Evolutionary conservation across 2,113 vertebrate genomes (phyloP).

Genomic region (Calonectris borealis): DNA sequence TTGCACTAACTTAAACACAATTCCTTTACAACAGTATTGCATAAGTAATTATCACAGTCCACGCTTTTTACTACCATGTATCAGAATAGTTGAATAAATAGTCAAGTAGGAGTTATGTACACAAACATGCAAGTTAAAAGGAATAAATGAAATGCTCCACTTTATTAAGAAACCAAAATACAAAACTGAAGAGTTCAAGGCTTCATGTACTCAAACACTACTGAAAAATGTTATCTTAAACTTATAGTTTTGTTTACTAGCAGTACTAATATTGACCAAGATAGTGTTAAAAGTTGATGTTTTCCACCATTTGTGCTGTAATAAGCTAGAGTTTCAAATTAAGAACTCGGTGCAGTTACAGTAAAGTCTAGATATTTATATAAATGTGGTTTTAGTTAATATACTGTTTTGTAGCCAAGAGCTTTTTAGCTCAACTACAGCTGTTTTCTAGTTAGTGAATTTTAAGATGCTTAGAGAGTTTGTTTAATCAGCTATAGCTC

Average conservation of each 20-base stretch:
- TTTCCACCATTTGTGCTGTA: constrained; percentile 54
- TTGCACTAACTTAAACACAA: fast-evolving
- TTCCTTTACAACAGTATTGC: neutral
- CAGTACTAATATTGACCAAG: constrained; percentile 49
- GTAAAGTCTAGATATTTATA: constrained; percentile 11
- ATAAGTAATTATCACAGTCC: neutral
- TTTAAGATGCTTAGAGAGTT: neutral
- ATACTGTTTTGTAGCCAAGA: neutral
- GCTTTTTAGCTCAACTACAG: neutral
- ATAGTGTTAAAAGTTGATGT: constrained; percentile 50
- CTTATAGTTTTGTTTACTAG: constrained; percentile 28
- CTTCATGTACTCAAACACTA: constrained; percentile 60
- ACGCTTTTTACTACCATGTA: neutral
- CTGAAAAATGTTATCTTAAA: constrained; percentile 19
- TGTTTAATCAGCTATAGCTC: neutral
- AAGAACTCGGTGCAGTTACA: constrained; percentile 64
- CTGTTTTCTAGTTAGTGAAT: neutral
- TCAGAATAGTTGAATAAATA: neutral
- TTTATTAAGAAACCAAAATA: constrained; percentile 72
- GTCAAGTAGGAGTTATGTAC: neutral
- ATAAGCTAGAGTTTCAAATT: constrained; percentile 60
- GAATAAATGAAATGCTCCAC: constrained; percentile 71
- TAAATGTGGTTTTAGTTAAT: neutral
- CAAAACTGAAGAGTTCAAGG: constrained; percentile 64
- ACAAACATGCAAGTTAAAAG: constrained; percentile 62